Conservation (phyloP, 1,140 invertebrate species). For the Zaprionus inermis region DNA sequence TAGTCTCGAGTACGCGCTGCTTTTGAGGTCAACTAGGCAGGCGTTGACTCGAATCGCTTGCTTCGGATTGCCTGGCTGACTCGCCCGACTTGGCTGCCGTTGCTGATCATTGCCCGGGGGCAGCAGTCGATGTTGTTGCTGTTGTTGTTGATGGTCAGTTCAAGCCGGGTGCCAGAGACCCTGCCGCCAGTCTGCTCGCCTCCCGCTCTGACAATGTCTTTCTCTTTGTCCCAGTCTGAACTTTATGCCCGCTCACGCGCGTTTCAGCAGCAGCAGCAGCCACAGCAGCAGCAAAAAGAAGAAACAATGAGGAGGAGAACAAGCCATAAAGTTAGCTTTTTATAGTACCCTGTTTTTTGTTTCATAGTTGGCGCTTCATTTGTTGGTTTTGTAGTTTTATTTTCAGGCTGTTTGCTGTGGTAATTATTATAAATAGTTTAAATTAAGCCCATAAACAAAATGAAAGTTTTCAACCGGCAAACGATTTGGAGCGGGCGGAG, state of each 20-base stretch:
- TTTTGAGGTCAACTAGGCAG: slow-evolving; percentile 48
- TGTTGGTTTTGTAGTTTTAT: slow-evolving; percentile 29
- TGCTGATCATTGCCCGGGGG: slow-evolving; percentile 33
- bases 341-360: slow-evolving; percentile 8
- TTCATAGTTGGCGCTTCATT: slow-evolving; percentile 40
- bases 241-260: slow-evolving; percentile 59
- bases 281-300: slow-evolving; percentile 18
- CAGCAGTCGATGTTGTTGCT: slow-evolving; percentile 28
- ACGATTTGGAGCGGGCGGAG: slow-evolving; percentile 14
- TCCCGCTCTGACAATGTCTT: slow-evolving; percentile 26
- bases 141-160: slow-evolving; percentile 45
- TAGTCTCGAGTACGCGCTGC: slow-evolving; percentile 22
- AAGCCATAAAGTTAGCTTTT: slow-evolving; percentile 42
- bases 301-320: slow-evolving; percentile 30
- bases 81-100: slow-evolving; percentile 4
- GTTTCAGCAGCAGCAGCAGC: slow-evolving; percentile 1
- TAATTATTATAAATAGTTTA: slow-evolving; percentile 79
- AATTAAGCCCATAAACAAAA: slow-evolving; percentile 73
- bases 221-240: slow-evolving; percentile 29
- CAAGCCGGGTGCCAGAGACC: slow-evolving; percentile 10
- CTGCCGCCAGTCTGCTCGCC: not conserved
- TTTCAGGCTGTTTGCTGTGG: slow-evolving; percentile 60
- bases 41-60: slow-evolving; percentile 29
- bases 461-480: slow-evolving; percentile 73
- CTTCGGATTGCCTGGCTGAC: not conserved